Base-by-base conservation (phyloP, 2,888 invertebrate genomes). In the Melieria omissa region DNA sequence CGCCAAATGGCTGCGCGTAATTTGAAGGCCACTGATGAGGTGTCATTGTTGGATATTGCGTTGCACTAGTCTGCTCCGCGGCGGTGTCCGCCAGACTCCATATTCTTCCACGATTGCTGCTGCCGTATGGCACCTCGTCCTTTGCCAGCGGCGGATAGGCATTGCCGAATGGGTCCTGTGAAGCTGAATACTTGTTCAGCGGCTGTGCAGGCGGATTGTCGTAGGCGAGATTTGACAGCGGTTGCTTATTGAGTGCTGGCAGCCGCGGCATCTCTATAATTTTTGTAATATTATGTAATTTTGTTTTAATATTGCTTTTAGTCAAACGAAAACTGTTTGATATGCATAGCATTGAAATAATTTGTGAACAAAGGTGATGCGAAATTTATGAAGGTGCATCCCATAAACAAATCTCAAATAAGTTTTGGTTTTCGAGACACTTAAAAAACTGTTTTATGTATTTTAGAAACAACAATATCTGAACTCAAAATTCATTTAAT, bases 81-180 rank as follows among this genome's bases (percentile, higher is more conserved):
- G 54, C 71, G 2, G 71, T 65, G 46, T 54, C 52, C 10, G 71
- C 65, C 41, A 71, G 41, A 49, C 65, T 71, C 71, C 71, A 71
- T 54, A 71, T 65, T 14, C 61, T 44, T 14, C 52, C 29, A 42
- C 49, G 3, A 16, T 47, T 52, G 58, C 14, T 60, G 58, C 49
- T 6, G 10, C n/a, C 52, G 67, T 67, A 67, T 42, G 41, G 57
- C 10, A 67, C 41, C 12, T 67, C 67, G 41, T 67, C 29, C 60
- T 16, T 67, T 67, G 47, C 49, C 29, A 52, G 49, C 60, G 9
- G 10, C 61, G 8, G 29, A 29, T 67, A 67, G 1, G 49, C 60
- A 12, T 61, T 61, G 9, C 41, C 7, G 49, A 44, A 67, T 0
- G 67, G 6, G 7, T 67, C 60, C 4, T 41, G 44, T 29, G 57